Base-by-base conservation (phyloP, 2,888 invertebrate species). In the Andrena chrysosceles region DNA sequence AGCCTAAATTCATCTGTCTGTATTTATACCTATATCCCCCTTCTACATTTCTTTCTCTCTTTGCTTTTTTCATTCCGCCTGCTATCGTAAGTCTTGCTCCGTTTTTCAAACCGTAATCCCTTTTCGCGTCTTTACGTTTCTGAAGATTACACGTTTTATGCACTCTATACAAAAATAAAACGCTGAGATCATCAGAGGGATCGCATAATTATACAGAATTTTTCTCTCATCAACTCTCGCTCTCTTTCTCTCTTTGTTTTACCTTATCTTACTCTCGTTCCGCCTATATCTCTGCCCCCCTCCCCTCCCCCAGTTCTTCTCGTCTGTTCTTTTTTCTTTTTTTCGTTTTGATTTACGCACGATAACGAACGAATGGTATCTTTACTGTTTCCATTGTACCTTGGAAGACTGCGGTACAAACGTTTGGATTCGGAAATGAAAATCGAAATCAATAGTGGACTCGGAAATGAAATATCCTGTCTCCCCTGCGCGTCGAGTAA, bases 151-250 rank as follows among this genome's bases (percentile, higher is more conserved):
- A 89, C 87, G 76, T 86, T 89, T 90, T 89, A 91, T 88, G 90
- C 90, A 88, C 89, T 91, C 91, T 92, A 91, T 93, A 92, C 90
- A 93, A 93, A 93, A 93, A 93, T 93, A 93, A 93, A 93, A 93
- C 88, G 90, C 90, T 90, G 91, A 91, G 91, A 92, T 92, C 91
- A 91, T 90, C 90, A 90, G 88, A 90, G 89, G 85, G 88, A 87
- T 91, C 88, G 89, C 88, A 89, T 90, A 90, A 76, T 89, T 91
- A 88, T 89, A 88, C 89, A 92, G 84, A 89, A 87, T 81, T 87
- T 85, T 85, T 83, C 49, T 64, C 49, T 64, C 86, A 49, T 81
- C 85, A 73, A 26, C 71, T 49, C 60, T 67, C 87, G 69, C 71
- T 20, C 71, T 42, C 56, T 79, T 10, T 13, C 54, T 67, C 54